Base-by-base conservation (phyloP, 1,140 invertebrate species). In the Sweltsa coloradensis region DNA sequence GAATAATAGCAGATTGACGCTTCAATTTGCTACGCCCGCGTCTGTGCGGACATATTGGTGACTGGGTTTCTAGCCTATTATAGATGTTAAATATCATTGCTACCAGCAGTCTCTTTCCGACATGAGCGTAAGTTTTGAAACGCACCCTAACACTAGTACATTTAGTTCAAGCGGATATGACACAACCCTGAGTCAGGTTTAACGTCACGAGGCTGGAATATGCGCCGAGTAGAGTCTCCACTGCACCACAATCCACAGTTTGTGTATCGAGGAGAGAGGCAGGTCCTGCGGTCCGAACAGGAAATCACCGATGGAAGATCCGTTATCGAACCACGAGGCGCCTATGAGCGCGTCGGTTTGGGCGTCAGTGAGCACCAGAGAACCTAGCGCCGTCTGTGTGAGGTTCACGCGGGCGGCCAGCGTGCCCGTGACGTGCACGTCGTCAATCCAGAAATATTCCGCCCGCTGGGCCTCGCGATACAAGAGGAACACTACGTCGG, bases 371-470 rank as follows among this genome's bases (percentile, higher is more conserved):
- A 78, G 57, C 37, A 73, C 65, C 50, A 70, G 60, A 29, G 65
- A 66, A 40, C 63, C 55, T 29, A 76, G 53, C 27, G 65, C 60
- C 11, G 73, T 73, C 47, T 76, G 71, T 13, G 69, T 68, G 22
- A 79, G 58, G 58, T 76, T 76, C 7, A 75, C 64, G 58, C 72
- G 71, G 52, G 72, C 60, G 2, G 78, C 75, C 45, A 87, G 59
- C 6, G 76, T 77, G 23, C 86, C 87, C 1, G 85, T 89, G 16
- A 89, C 68, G 53, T 82, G 78, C 9, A 88, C 83, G 65, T 89
- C 86, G 60, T 90, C 86, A 39, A 89, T 85, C 87, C 87, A 90
- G 67, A 90, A 89, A 61, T 80, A 87, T 4, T 67, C 64, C 9
- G 71, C 58, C 13, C 51, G 53, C 57, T 83, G 79, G 2, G 78